phyloP scores from a whole-genome alignment of 2,797 vertebrate species.

The Danio kyathit region DNA sequence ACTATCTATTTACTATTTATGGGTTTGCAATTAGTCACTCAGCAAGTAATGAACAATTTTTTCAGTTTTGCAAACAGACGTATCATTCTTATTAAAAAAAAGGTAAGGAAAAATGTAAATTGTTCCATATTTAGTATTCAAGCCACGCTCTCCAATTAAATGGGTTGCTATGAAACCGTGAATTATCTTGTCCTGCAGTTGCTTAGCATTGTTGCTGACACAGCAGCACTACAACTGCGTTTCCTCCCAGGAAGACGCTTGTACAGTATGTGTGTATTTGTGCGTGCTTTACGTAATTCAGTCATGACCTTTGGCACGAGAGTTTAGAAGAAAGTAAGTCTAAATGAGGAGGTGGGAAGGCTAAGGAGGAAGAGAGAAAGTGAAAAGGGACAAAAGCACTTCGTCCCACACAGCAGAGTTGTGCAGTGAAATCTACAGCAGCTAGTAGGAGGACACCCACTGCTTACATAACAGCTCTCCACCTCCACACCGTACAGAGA shows the following conservation, averaged over 20 bases:
- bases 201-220: conserved; percentile 43
- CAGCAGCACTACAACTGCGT: conserved; percentile 30
- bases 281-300: conserved; percentile 34
- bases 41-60: not conserved
- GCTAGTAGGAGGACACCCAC: conserved; percentile 70
- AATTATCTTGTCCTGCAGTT: conserved; percentile 11
- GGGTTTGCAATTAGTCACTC: not conserved
- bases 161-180: not conserved
- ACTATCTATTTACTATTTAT: not conserved
- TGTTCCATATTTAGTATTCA: conserved; percentile 9
- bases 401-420: conserved; percentile 68
- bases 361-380: conserved; percentile 48
- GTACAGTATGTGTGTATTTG: conserved; percentile 3
- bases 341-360: conserved; percentile 27
- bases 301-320: conserved; percentile 1
- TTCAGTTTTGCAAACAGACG: not conserved
- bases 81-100: too few relatives aligned
- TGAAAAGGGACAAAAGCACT: conserved; percentile 63
- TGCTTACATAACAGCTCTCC: conserved; percentile 77
- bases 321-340: conserved; percentile 34
- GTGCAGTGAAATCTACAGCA: conserved; percentile 65
- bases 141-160: not conserved
- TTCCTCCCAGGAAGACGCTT: conserved; percentile 28
- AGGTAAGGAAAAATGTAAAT: not conserved
- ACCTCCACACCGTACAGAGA: conserved; percentile 70